phyloP scores from a whole-genome alignment of 2,797 vertebrate genomes.

The Sebastes kiyomatsui region DNA sequence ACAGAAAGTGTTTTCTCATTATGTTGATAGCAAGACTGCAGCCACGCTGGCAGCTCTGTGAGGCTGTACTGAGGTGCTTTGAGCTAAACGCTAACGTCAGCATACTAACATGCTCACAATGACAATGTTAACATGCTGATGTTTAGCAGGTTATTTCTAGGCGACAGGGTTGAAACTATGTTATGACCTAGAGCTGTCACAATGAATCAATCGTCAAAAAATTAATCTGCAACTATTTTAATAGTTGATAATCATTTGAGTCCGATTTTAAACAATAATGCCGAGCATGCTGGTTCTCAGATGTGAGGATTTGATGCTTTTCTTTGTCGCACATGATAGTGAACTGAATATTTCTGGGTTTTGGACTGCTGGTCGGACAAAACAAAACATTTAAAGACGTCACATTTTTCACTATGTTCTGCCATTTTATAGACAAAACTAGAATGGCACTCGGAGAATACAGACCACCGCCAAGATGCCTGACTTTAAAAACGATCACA shows the following conservation, averaged over 20 bases:
- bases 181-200: fast-evolving
- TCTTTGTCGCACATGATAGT: neutral
- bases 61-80: neutral
- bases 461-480: too few relatives aligned
- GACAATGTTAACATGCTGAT: neutral
- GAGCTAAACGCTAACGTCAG: neutral
- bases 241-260: neutral
- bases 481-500: too few relatives aligned
- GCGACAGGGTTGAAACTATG: neutral
- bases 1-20: too few relatives aligned
- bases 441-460: too few relatives aligned
- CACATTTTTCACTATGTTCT: too few relatives aligned
- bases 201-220: too few relatives aligned
- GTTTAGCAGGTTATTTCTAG: neutral
- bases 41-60: neutral
- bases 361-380: too few relatives aligned
- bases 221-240: too few relatives aligned
- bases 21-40: too few relatives aligned
- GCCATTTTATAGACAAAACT: too few relatives aligned
- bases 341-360: too few relatives aligned
- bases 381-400: too few relatives aligned
- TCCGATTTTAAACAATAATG: neutral
- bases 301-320: neutral
- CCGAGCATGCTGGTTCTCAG: neutral
- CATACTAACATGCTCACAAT: neutral